Evolutionary conservation across 2,888 invertebrate species (phyloP).

Genomic region (Eupeodes latifasciatus): DNA sequence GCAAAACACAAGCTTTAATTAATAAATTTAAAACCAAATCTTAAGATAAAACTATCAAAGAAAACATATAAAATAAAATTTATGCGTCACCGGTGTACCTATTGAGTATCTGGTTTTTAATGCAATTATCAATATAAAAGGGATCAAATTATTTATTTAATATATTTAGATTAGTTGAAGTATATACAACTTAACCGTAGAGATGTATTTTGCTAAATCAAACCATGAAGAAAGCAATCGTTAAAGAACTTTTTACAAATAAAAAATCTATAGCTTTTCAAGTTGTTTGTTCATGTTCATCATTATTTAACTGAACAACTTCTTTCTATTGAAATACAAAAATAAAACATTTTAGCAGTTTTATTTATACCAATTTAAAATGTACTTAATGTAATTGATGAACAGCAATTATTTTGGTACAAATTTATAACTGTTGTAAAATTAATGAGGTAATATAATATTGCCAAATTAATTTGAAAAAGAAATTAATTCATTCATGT

Average conservation of each 20-base stretch:
- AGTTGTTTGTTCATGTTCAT: conserved; percentile 14
- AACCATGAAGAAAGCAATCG: conserved; percentile 31
- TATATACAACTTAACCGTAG: conserved; percentile 38
- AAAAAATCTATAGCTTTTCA: conserved; percentile 24
- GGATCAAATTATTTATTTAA: conserved; percentile 60
- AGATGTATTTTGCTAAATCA: conserved; percentile 48
- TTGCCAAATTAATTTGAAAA: conserved; percentile 16
- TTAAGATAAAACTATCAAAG: conserved; percentile 37
- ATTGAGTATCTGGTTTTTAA: conserved; percentile 60
- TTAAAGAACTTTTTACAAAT: conserved; percentile 38
- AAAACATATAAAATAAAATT: conserved; percentile 29
- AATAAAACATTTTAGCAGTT: conserved; percentile 15
- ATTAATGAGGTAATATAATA: background rate
- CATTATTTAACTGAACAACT: conserved; percentile 4
- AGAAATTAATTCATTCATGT: background rate
- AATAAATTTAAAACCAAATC: conserved; percentile 47
- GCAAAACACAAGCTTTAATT: conserved; percentile 70
- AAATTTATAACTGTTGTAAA: conserved; percentile 65
- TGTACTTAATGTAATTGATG: conserved; percentile 42
- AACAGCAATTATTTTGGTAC: conserved; percentile 68
- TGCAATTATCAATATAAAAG: conserved; percentile 65
- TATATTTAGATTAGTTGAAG: conserved; percentile 31
- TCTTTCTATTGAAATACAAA: conserved; percentile 27
- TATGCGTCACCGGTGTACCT: conserved; percentile 30
- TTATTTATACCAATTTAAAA: conserved; percentile 24